Evolutionary conservation across 2,113 vertebrate species (phyloP).

Genomic region (Nerophis lumbriciformis): DNA sequence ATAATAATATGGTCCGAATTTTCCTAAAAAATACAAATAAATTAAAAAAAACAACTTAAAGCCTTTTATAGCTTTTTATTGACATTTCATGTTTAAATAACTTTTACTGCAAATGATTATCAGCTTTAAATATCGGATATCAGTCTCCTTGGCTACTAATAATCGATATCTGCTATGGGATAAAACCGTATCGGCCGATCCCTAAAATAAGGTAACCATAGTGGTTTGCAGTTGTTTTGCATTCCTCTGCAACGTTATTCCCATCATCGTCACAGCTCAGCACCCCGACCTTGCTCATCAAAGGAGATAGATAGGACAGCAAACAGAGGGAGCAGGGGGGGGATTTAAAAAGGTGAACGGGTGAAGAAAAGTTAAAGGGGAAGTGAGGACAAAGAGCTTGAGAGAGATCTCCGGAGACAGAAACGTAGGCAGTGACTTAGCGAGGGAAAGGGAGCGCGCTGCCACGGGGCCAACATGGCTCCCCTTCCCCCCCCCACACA

Average conservation of each 20-base stretch:
- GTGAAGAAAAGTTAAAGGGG: constrained; percentile 36
- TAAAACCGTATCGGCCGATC: not conserved
- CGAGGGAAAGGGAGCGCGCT: constrained; percentile 16
- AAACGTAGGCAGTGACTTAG: constrained; percentile 27
- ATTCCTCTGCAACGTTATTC: not conserved
- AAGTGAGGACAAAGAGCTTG: constrained; percentile 36
- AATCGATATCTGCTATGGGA: no score
- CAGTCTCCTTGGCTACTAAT: no score
- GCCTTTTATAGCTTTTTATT: no score
- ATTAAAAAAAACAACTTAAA: no score
- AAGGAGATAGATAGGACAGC: constrained; percentile 15
- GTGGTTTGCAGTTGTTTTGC: not conserved
- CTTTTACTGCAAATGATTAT: no score
- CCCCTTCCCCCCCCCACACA: constrained; percentile 36
- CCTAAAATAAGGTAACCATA: no score
- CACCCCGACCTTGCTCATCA: constrained; percentile 8
- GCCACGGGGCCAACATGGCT: constrained; percentile 47
- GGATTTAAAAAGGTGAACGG: constrained; percentile 1
- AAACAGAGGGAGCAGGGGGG: not conserved
- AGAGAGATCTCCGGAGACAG: constrained; percentile 53
- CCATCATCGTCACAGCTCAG: constrained; percentile 17
- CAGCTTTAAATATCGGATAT: no score
- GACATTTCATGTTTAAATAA: no score
- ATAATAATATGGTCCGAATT: no score
- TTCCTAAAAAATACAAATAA: no score